Conservation (phyloP, 2,888 invertebrate species). For the Nesidiocoris tenuis region DNA sequence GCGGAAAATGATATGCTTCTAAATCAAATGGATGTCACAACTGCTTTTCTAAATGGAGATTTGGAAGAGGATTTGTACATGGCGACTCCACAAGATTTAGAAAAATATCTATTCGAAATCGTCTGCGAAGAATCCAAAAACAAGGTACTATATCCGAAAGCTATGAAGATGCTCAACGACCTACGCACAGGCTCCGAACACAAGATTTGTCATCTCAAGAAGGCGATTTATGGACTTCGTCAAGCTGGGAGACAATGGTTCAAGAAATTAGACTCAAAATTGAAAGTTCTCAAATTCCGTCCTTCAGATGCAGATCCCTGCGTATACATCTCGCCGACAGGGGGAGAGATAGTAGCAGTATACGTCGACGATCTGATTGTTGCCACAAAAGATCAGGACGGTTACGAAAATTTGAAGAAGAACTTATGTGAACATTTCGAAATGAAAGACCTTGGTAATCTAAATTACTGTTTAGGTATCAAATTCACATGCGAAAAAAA, state of each 20-base stretch:
- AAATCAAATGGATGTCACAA: background rate
- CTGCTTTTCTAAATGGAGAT: constrained; percentile 12
- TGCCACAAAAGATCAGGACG: background rate
- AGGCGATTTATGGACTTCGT: constrained; percentile 48
- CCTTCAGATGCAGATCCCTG: constrained; percentile 1
- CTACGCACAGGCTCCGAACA: background rate
- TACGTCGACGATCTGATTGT: constrained; percentile 7
- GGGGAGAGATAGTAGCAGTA: background rate
- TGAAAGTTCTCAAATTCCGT: background rate
- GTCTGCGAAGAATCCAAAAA: background rate
- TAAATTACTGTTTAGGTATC: constrained; percentile 6
- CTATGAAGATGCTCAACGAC: constrained; percentile 8
- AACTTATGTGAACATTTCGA: background rate
- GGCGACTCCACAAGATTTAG: background rate
- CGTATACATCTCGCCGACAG: background rate
- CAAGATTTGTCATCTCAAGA: constrained; percentile 46
- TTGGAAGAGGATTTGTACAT: constrained; percentile 1
- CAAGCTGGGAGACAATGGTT: constrained; percentile 17
- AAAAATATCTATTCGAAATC: background rate
- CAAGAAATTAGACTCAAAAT: background rate
- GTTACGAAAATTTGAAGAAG: background rate
- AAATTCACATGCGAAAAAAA: background rate
- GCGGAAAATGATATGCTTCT: background rate
- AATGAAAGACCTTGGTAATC: background rate
- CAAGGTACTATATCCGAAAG: background rate